Conservation (phyloP, 2,797 vertebrate species). For the Eutrigla gurnardus region DNA sequence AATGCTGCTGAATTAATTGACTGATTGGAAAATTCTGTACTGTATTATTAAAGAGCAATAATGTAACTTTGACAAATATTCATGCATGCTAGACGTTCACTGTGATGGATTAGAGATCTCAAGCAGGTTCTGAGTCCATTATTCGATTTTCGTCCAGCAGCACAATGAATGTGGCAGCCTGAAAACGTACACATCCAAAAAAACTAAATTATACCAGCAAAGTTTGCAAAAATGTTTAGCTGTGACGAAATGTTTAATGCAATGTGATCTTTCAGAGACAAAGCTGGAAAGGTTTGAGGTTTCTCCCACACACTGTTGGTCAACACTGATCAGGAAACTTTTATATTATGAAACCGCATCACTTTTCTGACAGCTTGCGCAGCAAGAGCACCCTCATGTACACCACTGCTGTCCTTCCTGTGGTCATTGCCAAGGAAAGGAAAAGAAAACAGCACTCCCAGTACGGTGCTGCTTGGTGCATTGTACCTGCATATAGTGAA, state of each 20-base stretch:
- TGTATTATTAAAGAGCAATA: slow-evolving; percentile 7
- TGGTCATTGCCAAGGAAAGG: slow-evolving; percentile 11
- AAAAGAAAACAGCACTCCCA: not conserved
- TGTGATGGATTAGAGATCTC: slow-evolving; percentile 12
- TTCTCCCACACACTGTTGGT: slow-evolving; percentile 26
- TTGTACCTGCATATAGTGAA: not conserved
- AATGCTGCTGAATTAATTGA: not conserved
- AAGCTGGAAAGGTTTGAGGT: slow-evolving; percentile 9
- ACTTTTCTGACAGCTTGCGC: not conserved
- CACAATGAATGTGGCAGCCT: not conserved
- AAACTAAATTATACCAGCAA: not conserved
- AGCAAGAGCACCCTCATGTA: slow-evolving; percentile 12
- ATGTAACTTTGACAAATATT: slow-evolving; percentile 5
- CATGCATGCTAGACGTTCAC: not conserved
- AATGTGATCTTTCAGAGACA: slow-evolving; percentile 9
- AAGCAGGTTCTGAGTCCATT: not conserved
- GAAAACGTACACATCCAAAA: not conserved
- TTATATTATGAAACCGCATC: slow-evolving; percentile 7
- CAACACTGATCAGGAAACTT: slow-evolving; percentile 24
- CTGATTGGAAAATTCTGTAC: not conserved
- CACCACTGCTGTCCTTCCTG: slow-evolving; percentile 2
- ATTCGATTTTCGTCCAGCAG: not conserved
- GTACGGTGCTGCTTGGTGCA: not conserved
- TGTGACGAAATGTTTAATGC: not conserved
- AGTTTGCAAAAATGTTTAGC: not conserved